phyloP scores from a whole-genome alignment of 1,140 invertebrate species.

The Calosoma granatense region DNA sequence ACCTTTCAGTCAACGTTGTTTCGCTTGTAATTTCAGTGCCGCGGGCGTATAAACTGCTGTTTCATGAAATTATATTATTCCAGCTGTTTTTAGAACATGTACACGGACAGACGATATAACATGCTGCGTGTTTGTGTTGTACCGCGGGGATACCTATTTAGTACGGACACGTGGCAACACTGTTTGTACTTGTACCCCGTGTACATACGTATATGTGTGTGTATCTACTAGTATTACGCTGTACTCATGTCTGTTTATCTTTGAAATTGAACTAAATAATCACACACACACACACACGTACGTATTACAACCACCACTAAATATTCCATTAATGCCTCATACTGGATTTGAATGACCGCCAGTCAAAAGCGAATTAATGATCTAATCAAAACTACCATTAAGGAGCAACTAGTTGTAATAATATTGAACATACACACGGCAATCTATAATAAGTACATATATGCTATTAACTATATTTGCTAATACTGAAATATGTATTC shows the following conservation, averaged over 20 bases:
- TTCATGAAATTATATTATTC: neutral
- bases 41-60: neutral
- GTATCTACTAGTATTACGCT: too few relatives aligned
- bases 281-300: neutral
- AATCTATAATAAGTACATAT: too few relatives aligned
- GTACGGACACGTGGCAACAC: neutral
- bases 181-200: neutral
- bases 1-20: neutral
- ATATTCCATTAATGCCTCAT: neutral
- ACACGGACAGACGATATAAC: neutral
- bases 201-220: too few relatives aligned
- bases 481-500: too few relatives aligned
- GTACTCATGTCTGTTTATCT: neutral
- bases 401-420: too few relatives aligned
- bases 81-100: neutral
- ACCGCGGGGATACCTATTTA: neutral
- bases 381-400: too few relatives aligned
- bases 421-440: too few relatives aligned
- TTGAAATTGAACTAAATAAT: neutral
- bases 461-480: too few relatives aligned
- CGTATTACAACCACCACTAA: neutral
- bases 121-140: neutral
- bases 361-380: neutral
- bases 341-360: neutral
- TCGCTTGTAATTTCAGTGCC: neutral